Conservation (phyloP, 2,888 invertebrate genomes). For the Cephus rjabovi region DNA sequence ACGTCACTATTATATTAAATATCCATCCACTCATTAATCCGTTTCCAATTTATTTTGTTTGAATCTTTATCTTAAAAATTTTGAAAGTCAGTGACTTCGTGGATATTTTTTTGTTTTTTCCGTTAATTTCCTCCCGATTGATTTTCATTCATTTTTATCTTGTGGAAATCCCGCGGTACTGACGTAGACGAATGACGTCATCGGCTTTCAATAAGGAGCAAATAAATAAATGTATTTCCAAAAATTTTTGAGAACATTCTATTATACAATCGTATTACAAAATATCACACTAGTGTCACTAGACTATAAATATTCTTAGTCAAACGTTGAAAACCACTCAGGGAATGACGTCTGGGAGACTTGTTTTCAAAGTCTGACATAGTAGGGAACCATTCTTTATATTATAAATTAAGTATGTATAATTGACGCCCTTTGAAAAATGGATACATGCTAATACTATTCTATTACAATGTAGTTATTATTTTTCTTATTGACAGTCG, state of each 20-base stretch:
- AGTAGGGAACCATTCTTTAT: background rate
- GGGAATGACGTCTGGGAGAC: background rate
- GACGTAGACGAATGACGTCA: background rate
- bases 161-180: background rate
- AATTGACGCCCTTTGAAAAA: background rate
- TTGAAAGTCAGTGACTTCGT: background rate
- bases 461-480: background rate
- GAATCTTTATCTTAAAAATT: background rate
- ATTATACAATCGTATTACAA: background rate
- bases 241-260: background rate
- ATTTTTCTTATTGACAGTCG: background rate
- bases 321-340: background rate
- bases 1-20: background rate
- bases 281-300: background rate
- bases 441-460: background rate
- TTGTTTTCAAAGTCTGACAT: background rate
- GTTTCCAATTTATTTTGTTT: background rate
- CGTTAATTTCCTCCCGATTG: background rate
- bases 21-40: background rate
- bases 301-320: background rate
- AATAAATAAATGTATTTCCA: background rate
- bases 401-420: background rate
- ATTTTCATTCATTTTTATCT: background rate
- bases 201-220: background rate
- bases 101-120: background rate